Base-by-base conservation (phyloP, 2,797 vertebrate genomes). In the Coendou prehensilis region DNA sequence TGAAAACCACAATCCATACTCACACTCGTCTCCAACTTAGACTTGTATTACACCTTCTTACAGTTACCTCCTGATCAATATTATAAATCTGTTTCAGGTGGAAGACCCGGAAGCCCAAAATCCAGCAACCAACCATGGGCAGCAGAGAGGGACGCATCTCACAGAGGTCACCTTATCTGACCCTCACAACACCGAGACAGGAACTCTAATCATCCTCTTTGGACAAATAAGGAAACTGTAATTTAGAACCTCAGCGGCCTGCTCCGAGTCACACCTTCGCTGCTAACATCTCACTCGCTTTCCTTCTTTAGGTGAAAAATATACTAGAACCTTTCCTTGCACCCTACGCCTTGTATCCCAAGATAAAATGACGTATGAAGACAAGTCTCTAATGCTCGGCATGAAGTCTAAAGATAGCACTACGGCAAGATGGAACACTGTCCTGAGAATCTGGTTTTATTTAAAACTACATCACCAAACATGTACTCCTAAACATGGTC, bases 11-110 rank as follows among this genome's bases (percentile, higher is more conserved):
- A 78, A 7, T 69, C 17, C 33, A 69, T 20, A 89, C 61, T 26
- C 47, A 52, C 41, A n/a, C 71, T 41, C 23, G 37, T 92, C 30
- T 89, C 56, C 47, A 63, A 63, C 4, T 96, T 23, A 67, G 69
- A 91, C 6, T 85, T 18, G 28, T 23, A 41, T 20, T 41, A 54
- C 41, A 61, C 59, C 52, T 87, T 80, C 57, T 76, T 71, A 23
- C 17, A 84, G 89, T 81, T 30, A 93, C 64, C 85, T 89, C 73
- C 82, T 79, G 71, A 76, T 69, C 67, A 45, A 57, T 85, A 82
- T 13, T 13, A 5, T 64, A 90, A 94, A 84, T 82, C 37, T 54
- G 47, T 64, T 91, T 87, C 67, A 87, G 54, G 91, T 2, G 20
- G 9, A 71, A 80, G 47, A 57, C 9, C 54, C 76, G 67, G 17